Conservation (phyloP, 1,140 invertebrate species). For the Drosophila novamexicana region DNA sequence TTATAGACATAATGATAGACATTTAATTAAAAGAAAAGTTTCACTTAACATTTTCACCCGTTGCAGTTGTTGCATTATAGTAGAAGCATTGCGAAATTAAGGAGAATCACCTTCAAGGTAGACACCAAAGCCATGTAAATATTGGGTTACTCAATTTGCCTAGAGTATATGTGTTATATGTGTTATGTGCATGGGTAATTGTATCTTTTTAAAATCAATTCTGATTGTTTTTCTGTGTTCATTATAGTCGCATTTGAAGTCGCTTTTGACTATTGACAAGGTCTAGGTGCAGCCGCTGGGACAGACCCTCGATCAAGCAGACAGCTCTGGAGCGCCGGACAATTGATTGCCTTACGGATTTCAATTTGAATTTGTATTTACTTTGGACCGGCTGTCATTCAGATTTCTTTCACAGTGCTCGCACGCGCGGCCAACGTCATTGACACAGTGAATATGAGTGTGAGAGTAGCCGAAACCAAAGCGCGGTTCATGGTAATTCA, state of each 20-base stretch:
- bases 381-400: slow-evolving; percentile 61
- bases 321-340: slow-evolving; percentile 65
- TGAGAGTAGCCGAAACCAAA: slow-evolving; percentile 6
- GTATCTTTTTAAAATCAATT: slow-evolving; percentile 58
- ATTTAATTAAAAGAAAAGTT: too few species aligned
- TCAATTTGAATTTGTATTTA: slow-evolving; percentile 60
- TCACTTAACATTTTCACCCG: not conserved
- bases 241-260: slow-evolving; percentile 53
- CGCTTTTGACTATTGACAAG: slow-evolving; percentile 71
- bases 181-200: slow-evolving; percentile 47
- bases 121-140: not conserved
- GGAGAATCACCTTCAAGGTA: too few species aligned
- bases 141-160: not conserved
- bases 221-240: slow-evolving; percentile 67
- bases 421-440: slow-evolving; percentile 61
- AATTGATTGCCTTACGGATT: slow-evolving; percentile 60
- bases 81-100: not conserved
- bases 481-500: slow-evolving; percentile 35
- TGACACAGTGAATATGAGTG: slow-evolving; percentile 21
- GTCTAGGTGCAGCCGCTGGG: slow-evolving; percentile 72
- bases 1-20: too few species aligned
- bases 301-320: slow-evolving; percentile 26
- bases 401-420: slow-evolving; percentile 56
- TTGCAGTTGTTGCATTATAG: not conserved
- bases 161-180: slow-evolving; percentile 17